These are phyloP conservation scores for Hemicordylus capensis DNA, from an alignment of 2,113 vertebrate species.

Conservation along the genomic window DNA sequence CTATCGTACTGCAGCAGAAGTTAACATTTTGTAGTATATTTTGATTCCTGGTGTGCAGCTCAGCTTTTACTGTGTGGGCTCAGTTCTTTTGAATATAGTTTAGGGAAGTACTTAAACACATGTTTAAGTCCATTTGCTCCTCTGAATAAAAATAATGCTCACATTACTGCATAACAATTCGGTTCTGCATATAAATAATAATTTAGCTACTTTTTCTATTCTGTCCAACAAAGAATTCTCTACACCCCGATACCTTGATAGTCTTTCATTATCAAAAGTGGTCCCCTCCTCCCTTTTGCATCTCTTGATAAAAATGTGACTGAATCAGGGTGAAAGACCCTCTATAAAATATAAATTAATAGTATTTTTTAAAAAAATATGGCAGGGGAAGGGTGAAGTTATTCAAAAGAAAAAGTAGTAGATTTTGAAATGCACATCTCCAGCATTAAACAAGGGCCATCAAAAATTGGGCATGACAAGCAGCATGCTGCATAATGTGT, in stretches of 20 bases:
- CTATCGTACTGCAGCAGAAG: not conserved
- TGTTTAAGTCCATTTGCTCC: not conserved
- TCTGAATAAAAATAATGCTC: not conserved
- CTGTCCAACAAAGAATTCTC: not conserved
- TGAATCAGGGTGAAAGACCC: not conserved
- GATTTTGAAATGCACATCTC: not conserved
- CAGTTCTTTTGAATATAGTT: not conserved
- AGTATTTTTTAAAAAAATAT: not conserved
- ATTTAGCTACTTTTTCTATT: too few species aligned
- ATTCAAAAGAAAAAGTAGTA: not conserved
- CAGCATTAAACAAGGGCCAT: not conserved
- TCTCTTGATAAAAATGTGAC: not conserved
- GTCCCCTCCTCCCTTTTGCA: not conserved
- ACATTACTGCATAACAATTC: not conserved
- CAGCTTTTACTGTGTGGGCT: not conserved
- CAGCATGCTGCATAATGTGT: not conserved
- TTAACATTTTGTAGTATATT: not conserved
- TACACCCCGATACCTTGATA: not conserved
- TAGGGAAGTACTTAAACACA: not conserved
- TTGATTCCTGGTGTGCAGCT: not conserved
- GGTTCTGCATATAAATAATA: not conserved
- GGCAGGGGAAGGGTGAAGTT: not conserved
- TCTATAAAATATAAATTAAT: not conserved
- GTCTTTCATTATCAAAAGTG: not conserved
- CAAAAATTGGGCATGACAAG: not conserved